phyloP scores from a whole-genome alignment of 2,797 vertebrate species.

The Hypotaenidia philippensis region DNA sequence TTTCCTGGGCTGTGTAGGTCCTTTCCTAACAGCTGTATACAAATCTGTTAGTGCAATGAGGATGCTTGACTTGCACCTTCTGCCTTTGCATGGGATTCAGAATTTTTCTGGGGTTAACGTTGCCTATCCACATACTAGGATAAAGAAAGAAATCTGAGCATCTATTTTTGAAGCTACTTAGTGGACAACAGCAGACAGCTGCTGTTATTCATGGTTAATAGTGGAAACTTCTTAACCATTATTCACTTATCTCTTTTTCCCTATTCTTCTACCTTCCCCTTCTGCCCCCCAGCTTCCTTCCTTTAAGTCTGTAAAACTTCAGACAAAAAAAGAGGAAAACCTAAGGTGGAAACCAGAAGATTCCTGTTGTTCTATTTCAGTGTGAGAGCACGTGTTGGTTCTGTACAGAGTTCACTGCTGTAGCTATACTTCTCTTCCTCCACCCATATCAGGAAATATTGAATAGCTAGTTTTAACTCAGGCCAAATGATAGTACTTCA shows the following conservation, averaged over 20 bases:
- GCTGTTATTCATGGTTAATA: background rate
- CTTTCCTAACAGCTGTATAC: background rate
- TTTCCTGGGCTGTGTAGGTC: background rate
- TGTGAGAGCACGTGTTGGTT: background rate
- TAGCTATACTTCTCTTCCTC: background rate
- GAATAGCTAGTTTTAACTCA: slow-evolving; percentile 51
- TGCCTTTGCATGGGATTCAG: background rate
- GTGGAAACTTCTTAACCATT: slow-evolving; percentile 41
- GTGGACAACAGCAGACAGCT: background rate
- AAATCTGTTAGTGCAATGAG: background rate
- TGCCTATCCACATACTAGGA: background rate
- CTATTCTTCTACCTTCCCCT: background rate
- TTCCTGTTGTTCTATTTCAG: background rate
- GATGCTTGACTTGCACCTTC: background rate
- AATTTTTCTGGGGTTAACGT: background rate
- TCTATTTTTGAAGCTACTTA: background rate
- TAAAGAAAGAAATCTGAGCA: background rate
- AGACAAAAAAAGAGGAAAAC: slow-evolving; percentile 54
- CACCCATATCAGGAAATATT: slow-evolving; percentile 2
- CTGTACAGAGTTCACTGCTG: background rate
- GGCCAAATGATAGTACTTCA: slow-evolving; percentile 30
- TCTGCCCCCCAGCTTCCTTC: slow-evolving; percentile 46
- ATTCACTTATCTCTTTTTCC: slow-evolving; percentile 42
- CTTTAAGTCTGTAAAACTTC: background rate
- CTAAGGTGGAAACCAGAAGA: slow-evolving; percentile 52